Base-by-base conservation (phyloP, 2,113 vertebrate genomes). In the Mystacornis crossleyi region DNA sequence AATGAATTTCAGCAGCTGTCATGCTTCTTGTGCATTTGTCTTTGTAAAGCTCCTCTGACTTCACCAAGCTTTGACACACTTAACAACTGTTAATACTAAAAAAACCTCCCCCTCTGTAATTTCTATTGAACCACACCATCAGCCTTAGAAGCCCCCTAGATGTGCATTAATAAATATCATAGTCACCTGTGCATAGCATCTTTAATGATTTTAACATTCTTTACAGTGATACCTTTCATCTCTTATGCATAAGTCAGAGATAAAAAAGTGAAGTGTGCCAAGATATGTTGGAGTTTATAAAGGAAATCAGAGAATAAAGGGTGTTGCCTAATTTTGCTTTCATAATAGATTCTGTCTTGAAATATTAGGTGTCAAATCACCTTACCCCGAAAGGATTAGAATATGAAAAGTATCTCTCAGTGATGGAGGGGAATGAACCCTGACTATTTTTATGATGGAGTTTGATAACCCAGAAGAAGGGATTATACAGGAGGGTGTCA, bases 1-100 rank as follows among this genome's bases (percentile, higher is more conserved):
- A 93, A 75, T 96, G 95, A 93, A 54, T 81, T 89, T 92, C 96
- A 75, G 69, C 89, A 90, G 72, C 92, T 93, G 88, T 91, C 95
- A 84, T 21, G 60, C 55, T 75, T 73, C 69, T 81, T 24, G 6
- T 84, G 65, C 72, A 75, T 92, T 92, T 92, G 53, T 93, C 96
- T 94, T 94, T 57, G 86, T 78, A 83, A 91, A 86, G 26, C 65
- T 94, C 50, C 36, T 90, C 80, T 81, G 85, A 86, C 67, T 94
- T 94, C 86, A 84, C 77, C 79, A 38, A 38, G 75, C 65, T 86
- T 86, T 92, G 88, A 94, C 92, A 93, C 20, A 28, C 91, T 92
- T 90, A 93, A 93, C 85, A 86, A 89, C 77, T 36, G 48, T 14
- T 86, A 92, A 89, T 78, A 53, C 8, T 24, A 64, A 95, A 92